Evolutionary conservation across 2,888 invertebrate genomes (phyloP).

Genomic region (Eumacrocentrus americanus): DNA sequence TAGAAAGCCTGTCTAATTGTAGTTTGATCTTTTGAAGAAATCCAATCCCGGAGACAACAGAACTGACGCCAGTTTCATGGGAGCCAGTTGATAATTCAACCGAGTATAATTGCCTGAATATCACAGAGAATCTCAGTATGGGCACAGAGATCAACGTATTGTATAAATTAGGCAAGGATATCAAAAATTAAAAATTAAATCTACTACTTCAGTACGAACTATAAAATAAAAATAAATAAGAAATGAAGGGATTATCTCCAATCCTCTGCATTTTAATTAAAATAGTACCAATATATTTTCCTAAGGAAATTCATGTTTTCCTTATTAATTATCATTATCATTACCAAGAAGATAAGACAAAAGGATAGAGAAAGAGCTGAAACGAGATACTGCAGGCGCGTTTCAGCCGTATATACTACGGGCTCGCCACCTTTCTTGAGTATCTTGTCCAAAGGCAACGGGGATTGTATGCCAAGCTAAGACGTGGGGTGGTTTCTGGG

Average conservation of each 20-base stretch:
- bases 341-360: background rate
- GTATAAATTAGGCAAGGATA: background rate
- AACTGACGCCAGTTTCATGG: conserved; percentile 46
- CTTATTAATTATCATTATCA: too few species aligned
- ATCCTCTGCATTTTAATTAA: background rate
- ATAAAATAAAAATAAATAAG: background rate
- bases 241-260: too few species aligned
- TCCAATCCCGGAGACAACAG: conserved; percentile 46
- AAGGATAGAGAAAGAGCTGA: background rate
- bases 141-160: background rate
- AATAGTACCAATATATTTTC: background rate
- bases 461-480: background rate
- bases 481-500: background rate
- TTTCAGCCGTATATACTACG: background rate
- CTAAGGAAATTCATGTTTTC: too few species aligned
- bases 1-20: background rate
- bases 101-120: conserved; percentile 43
- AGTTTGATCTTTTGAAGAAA: conserved; percentile 39
- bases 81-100: conserved; percentile 40
- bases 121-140: conserved; percentile 43
- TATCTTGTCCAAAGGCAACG: background rate
- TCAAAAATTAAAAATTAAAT: background rate
- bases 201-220: too few species aligned
- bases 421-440: background rate
- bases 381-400: background rate